Evolutionary conservation across 2,888 invertebrate genomes (phyloP).

Genomic region (Xestia ashworthii): DNA sequence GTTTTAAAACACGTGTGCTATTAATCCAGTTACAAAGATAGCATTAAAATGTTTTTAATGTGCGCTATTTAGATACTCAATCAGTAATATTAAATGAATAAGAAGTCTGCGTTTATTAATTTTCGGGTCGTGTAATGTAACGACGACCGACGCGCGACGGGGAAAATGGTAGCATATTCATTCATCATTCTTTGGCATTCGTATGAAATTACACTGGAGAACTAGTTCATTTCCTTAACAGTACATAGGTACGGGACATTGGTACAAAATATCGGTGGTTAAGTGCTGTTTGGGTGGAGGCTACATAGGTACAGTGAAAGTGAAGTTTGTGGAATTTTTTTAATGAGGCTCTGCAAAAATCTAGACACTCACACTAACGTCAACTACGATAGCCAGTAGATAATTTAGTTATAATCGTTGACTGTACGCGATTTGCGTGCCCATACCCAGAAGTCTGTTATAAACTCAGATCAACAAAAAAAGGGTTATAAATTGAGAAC

Average conservation of each 20-base stretch:
- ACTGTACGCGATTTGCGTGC: neutral
- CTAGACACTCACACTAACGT: no score
- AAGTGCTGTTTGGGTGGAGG: no score
- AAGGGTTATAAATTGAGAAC: slow-evolving; percentile 12
- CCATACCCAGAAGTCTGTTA: neutral
- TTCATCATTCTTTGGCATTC: neutral
- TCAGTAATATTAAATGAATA: slow-evolving; percentile 26
- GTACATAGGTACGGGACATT: no score
- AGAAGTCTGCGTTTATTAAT: slow-evolving; percentile 20
- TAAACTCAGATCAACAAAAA: no score
- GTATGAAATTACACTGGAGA: neutral
- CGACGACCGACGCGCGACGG: no score
- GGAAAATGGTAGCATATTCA: neutral
- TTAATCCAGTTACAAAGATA: slow-evolving; percentile 67
- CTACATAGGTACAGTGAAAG: no score
- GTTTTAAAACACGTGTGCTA: slow-evolving; percentile 67
- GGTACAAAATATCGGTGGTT: no score
- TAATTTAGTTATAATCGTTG: neutral
- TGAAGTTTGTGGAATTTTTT: no score
- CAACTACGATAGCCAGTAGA: slow-evolving; percentile 6
- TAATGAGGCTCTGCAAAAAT: no score
- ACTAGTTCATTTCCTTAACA: neutral
- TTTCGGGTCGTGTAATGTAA: no score
- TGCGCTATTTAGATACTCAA: slow-evolving; percentile 41
- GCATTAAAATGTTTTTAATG: slow-evolving; percentile 43